Base-by-base conservation (phyloP, 2,797 vertebrate species). In the Psittacula derbiana region DNA sequence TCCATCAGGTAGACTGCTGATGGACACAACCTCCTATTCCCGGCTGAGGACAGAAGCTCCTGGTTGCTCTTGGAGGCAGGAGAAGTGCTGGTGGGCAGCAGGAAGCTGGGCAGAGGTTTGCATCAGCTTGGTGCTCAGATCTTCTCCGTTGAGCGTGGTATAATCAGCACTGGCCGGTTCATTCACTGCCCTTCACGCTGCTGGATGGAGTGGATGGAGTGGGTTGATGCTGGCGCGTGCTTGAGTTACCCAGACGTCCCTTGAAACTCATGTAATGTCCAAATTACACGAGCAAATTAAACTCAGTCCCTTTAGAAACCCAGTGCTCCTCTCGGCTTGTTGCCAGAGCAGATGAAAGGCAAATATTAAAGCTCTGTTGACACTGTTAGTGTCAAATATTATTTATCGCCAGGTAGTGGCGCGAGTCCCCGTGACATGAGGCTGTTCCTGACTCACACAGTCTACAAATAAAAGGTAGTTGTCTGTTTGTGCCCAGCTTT, bases 91-190 rank as follows among this genome's bases (percentile, higher is more conserved):
- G 28, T 21, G 64, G 47, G 73, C 73, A 33, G 43, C 47, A 16
- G 41, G 57, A 60, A 47, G 36, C 33, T 11, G 66, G 53, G 24
- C 31, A 62, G 53, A 71, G 44, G 33, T 73, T 80, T 33, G 11
- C 18, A 16, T 78, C 30, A 60, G 14, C 46, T 65, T 25, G 30
- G 41, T 66, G 41, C n/a, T 31, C 2, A 0, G 24, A 25, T 40
- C 70, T 66, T 1, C 0, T 70, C 62, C 12, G 0, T 27, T 43
- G 25, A 24, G 21, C 0, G 0, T 46, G 40, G 52, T 2, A 1
- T 62, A 76, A 43, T 23, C 2, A 1, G 43, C 0, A 2, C 2
- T 10, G 64, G 30, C 46, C 9, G 5, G 30, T 64, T 72, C 19
- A 2, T 47, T 21, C 40, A 5, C 55, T 50, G 49, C 43, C 38